phyloP scores from a whole-genome alignment of 2,113 vertebrate species.

The Phalacrocorax aristotelis region DNA sequence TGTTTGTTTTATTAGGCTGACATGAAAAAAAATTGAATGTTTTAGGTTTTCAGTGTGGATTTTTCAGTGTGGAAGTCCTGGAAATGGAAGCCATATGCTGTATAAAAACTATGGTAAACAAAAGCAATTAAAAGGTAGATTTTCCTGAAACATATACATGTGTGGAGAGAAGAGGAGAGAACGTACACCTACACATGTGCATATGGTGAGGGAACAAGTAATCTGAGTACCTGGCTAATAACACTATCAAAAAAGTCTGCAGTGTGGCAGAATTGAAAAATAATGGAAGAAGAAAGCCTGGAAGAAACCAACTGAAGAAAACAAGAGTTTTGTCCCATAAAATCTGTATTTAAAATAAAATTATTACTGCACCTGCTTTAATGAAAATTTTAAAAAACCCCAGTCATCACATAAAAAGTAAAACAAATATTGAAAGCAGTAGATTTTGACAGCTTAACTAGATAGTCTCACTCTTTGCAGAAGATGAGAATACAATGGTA shows the following conservation, averaged over 20 bases:
- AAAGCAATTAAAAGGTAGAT: slow-evolving; percentile 8
- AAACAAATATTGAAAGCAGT: neutral
- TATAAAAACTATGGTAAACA: slow-evolving; percentile 5
- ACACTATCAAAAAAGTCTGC: neutral
- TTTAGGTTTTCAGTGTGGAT: neutral
- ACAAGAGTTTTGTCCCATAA: neutral
- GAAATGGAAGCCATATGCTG: slow-evolving; percentile 27
- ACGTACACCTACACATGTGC: neutral
- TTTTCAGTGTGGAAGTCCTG: neutral
- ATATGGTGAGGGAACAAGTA: neutral
- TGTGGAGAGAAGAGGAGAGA: neutral
- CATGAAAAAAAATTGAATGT: neutral
- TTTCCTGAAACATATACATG: neutral
- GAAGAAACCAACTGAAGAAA: neutral
- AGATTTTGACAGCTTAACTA: neutral
- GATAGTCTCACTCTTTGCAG: neutral
- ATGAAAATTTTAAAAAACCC: neutral
- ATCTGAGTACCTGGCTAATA: neutral
- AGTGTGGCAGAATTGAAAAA: neutral
- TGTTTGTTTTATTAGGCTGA: neutral
- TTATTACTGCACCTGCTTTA: neutral
- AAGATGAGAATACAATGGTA: neutral
- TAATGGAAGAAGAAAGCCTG: neutral
- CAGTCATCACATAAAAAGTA: neutral
- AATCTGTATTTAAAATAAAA: neutral